Conservation (phyloP, 1,140 invertebrate genomes). For the Caenorhabditis briggsae region DNA sequence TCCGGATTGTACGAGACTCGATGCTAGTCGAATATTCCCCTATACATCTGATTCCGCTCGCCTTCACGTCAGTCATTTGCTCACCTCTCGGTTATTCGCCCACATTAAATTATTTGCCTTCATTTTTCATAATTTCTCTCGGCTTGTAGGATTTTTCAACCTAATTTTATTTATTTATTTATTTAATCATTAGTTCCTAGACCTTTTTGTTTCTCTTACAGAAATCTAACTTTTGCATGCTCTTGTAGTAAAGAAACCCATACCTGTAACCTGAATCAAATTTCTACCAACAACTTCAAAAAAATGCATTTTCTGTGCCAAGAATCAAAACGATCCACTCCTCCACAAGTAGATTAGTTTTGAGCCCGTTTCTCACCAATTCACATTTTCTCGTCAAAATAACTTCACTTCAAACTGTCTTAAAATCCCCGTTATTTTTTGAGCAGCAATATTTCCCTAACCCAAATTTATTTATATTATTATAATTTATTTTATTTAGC, state of each 20-base stretch:
- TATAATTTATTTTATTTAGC: constrained; percentile 33
- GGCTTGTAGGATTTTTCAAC: not conserved
- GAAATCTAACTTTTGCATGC: not conserved
- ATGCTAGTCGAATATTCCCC: constrained; percentile 82
- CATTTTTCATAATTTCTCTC: not conserved
- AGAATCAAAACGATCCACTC: not conserved
- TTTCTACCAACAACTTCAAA: not conserved
- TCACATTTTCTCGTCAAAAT: not conserved
- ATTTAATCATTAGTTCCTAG: not conserved
- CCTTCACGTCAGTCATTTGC: constrained; percentile 35
- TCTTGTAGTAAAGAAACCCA: not conserved
- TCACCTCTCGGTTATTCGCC: constrained; percentile 28
- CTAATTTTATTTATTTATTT: not conserved
- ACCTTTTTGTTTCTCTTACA: not conserved
- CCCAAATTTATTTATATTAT: not conserved
- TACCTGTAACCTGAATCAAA: not conserved
- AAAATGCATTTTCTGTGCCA: constrained; percentile 51
- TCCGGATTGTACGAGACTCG: constrained; percentile 98
- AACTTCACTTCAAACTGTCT: constrained; percentile 31
- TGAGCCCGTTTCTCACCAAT: not conserved
- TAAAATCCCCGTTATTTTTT: constrained; percentile 1
- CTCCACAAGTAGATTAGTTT: not conserved
- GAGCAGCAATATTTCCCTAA: constrained; percentile 10
- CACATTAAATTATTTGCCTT: not conserved
- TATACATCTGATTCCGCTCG: not conserved